Percentiles rank a stretch among this genome's conserved stretches.
Conservation (phyloP, 2,888 invertebrate genomes). For the Serripes groenlandicus region DNA sequence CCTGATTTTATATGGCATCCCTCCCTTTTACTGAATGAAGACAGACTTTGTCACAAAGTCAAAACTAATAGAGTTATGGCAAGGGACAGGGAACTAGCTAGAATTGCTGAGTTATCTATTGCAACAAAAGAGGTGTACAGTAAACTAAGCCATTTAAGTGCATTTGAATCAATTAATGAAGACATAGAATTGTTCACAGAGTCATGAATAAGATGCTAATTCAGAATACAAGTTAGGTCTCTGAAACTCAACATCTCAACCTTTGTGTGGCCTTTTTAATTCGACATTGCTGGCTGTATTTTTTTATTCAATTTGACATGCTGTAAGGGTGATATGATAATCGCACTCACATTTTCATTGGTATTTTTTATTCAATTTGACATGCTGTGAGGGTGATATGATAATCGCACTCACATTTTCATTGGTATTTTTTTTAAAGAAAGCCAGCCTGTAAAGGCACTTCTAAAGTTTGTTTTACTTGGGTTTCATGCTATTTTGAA, state of each 20-base stretch:
- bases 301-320: no score
- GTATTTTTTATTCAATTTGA: neutral
- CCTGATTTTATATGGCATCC: conserved; percentile 69
- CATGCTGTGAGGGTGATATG: no score
- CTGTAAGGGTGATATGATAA: neutral
- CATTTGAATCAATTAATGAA: neutral
- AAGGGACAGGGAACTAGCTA: conserved; percentile 32
- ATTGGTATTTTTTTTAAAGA: no score
- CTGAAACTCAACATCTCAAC: no score
- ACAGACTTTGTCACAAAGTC: conserved; percentile 53
- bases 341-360: neutral
- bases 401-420: no score
- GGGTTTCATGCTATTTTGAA: no score
- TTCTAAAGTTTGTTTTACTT: no score
- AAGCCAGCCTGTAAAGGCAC: no score
- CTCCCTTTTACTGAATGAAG: conserved; percentile 51
- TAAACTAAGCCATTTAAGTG: neutral
- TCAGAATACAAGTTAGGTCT: neutral
- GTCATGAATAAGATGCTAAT: neutral
- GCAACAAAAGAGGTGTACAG: no score
- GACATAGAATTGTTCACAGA: neutral
- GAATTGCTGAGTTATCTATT: neutral
- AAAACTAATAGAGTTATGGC: conserved; percentile 42
- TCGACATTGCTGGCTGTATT: no score
- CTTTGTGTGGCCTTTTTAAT: no score